Base-by-base conservation (phyloP, 2,888 invertebrate species). In the Lithophane semibrunnea region DNA sequence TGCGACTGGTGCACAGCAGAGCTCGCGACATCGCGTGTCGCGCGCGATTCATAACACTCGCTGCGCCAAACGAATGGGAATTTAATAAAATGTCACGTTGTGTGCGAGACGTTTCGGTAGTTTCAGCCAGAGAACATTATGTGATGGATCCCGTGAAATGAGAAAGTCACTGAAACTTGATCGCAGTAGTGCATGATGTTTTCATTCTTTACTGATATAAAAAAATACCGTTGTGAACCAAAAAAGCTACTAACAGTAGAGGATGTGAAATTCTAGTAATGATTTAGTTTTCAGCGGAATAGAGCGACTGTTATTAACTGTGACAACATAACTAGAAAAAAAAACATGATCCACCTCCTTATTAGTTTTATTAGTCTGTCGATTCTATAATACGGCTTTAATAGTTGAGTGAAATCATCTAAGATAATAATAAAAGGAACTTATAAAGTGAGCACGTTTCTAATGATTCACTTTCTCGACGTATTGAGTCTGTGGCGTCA, bases 41-140 rank as follows among this genome's bases (percentile, higher is more conserved):
- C 87, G 82, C 87, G 89, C 90, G 84, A 90, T 91, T 87, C 88
- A 80, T 87, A 88, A 90, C 90, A 90, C 90, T 89, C 86, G 86
- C 85, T 90, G 88, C 82, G 80, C 86, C 80, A 80, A 88, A 86
- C 88, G 89, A 91, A 90, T 91, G 90, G 89, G 92, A 93, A 93
- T 94, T 94, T 94, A 93, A 94, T 94, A 94, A 94, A 94, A 93
- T 88, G 93, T 92, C 92, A 91, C 91, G 84, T 89, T 88, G 86
- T 83, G 78, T 82, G 77, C 83, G 82, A 81, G 83, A 88, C 81
- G 85, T 86, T 83, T 86, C 74, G 77, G 77, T 83, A 80, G 75
- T 86, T 86, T 77, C 75, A 81, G 86, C 75, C 75, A 76, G 64
- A 82, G 77, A 78, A 86, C 76, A 85, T 80, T 79, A 71, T 79